Conservation (phyloP, 2,888 invertebrate genomes). For the Altica lythri region DNA sequence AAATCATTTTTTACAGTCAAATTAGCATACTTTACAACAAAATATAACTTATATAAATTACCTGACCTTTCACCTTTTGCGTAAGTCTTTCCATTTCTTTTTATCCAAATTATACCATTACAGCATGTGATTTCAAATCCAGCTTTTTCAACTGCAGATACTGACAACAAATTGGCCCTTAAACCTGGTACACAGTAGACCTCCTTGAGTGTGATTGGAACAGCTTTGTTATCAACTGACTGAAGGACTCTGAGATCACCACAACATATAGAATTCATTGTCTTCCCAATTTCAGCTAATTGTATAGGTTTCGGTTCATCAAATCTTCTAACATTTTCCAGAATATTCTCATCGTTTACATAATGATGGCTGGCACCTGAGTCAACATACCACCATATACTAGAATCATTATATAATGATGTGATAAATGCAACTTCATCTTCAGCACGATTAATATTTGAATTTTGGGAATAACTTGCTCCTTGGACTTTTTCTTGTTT, state of each 20-base stretch:
- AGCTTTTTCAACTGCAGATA: background rate
- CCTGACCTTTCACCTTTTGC: background rate
- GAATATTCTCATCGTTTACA: no score
- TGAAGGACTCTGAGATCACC: background rate
- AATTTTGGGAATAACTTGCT: no score
- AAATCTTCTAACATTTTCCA: no score
- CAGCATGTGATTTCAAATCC: background rate
- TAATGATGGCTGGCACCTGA: no score
- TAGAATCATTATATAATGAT: no score
- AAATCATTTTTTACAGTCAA: background rate
- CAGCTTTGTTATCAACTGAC: background rate
- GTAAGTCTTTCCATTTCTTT: background rate
- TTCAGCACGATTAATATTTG: no score
- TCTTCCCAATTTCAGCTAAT: background rate
- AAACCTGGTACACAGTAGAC: background rate
- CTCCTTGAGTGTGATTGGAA: background rate
- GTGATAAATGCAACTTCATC: no score
- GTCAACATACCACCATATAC: no score
- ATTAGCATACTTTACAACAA: background rate
- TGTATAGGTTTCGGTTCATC: background rate
- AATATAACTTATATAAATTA: conserved; percentile 6
- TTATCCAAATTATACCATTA: no score
- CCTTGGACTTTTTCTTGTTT: no score
- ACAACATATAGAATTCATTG: background rate
- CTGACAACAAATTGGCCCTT: background rate